Evolutionary conservation across 2,113 vertebrate species (phyloP).

Genomic region (Channa maculata): DNA sequence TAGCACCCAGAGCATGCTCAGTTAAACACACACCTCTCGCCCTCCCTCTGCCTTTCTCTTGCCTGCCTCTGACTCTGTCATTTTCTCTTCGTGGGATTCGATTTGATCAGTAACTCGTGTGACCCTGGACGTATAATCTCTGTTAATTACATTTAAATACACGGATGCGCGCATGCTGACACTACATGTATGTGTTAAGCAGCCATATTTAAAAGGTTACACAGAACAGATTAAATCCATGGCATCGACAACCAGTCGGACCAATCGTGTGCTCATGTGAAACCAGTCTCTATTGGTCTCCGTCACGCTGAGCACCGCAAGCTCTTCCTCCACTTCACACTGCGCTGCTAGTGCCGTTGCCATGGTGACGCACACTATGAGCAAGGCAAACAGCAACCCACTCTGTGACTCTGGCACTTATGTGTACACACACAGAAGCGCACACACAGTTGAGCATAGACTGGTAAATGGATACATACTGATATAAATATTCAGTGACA

Average conservation of each 20-base stretch:
- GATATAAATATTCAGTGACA: not conserved
- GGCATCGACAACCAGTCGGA: slow-evolving; percentile 48
- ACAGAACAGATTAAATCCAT: slow-evolving; percentile 7
- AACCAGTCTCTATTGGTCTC: slow-evolving; percentile 22
- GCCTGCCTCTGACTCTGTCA: slow-evolving; percentile 30
- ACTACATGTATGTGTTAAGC: not conserved
- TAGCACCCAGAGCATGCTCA: slow-evolving; percentile 81
- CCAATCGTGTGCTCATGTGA: slow-evolving; percentile 26
- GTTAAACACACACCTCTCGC: slow-evolving; percentile 61
- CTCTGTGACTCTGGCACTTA: slow-evolving; percentile 74
- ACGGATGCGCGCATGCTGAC: not conserved
- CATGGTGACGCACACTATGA: slow-evolving; percentile 78
- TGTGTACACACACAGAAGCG: slow-evolving; percentile 26
- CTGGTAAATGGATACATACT: slow-evolving; percentile 8
- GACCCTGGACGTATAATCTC: slow-evolving; percentile 15
- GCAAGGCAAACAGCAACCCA: slow-evolving; percentile 78
- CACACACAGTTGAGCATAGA: slow-evolving; percentile 24
- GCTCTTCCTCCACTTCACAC: slow-evolving; percentile 80
- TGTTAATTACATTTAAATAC: slow-evolving; percentile 5
- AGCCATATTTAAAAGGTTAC: not conserved
- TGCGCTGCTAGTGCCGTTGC: slow-evolving; percentile 80
- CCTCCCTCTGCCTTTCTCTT: not conserved
- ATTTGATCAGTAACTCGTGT: slow-evolving; percentile 68
- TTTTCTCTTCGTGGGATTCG: slow-evolving; percentile 51
- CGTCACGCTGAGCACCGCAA: slow-evolving; percentile 55